Evolutionary conservation across 2,113 vertebrate species (phyloP).

Genomic region (Pollimyrus isidori): DNA sequence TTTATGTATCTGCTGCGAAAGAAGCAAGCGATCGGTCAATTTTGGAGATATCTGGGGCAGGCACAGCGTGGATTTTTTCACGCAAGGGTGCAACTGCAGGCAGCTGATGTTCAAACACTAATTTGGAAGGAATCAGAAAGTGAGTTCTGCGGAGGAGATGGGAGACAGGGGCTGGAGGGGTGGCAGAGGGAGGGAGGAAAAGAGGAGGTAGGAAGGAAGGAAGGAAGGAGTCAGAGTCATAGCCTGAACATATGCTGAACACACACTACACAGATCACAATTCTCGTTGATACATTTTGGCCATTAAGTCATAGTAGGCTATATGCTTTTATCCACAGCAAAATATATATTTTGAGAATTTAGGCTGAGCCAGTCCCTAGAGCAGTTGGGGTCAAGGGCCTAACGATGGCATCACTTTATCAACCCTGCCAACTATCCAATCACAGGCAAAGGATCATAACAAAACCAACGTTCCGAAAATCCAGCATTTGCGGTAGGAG

Average conservation of each 20-base stretch:
- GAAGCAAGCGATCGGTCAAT: not conserved
- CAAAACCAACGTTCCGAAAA: not conserved
- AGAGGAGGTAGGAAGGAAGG: not conserved
- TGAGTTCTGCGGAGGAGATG: not conserved
- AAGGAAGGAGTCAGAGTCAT: not conserved
- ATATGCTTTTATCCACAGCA: not conserved
- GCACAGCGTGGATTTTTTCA: not conserved
- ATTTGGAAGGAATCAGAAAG: not conserved
- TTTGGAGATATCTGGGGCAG: not conserved
- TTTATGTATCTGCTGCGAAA: not conserved
- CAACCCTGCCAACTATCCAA: not conserved
- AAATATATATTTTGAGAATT: not conserved
- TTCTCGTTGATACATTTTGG: not conserved
- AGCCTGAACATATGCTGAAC: not conserved
- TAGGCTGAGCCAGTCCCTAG: not conserved
- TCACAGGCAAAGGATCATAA: not conserved
- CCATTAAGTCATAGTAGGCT: not conserved
- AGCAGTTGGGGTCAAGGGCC: not conserved
- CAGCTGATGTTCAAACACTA: not conserved
- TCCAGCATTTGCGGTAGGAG: not conserved
- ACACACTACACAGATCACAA: not conserved
- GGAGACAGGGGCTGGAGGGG: not conserved
- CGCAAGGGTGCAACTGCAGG: not conserved
- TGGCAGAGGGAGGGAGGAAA: not conserved
- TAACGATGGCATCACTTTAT: not conserved